phyloP scores from a whole-genome alignment of 2,797 vertebrate genomes.

The Xiphorhynchus erythropygius region DNA sequence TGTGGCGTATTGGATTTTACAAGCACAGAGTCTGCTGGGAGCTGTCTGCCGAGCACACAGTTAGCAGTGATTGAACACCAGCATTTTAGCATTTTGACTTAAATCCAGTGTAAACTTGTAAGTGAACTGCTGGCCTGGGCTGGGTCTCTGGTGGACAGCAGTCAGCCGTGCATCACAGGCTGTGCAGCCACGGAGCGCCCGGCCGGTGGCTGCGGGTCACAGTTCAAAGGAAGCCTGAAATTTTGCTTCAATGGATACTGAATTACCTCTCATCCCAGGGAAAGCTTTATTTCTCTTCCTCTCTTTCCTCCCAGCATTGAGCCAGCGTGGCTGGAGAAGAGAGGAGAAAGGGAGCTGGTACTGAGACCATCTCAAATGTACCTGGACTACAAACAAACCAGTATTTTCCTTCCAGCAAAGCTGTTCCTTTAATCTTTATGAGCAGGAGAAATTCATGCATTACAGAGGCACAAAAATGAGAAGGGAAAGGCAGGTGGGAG shows the following conservation, averaged over 20 bases:
- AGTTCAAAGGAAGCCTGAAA: constrained; percentile 58
- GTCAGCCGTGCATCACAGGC: constrained; percentile 38
- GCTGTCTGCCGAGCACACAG: constrained; percentile 45
- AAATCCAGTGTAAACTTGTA: constrained; percentile 60
- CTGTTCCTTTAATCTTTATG: constrained; percentile 46
- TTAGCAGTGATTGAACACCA: constrained; percentile 61
- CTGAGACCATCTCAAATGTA: background rate
- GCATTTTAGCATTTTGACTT: constrained; percentile 59
- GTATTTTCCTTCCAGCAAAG: constrained; percentile 50
- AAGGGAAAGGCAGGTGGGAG: constrained; percentile 14
- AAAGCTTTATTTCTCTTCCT: background rate
- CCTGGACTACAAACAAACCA: constrained; percentile 42
- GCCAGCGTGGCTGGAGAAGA: background rate
- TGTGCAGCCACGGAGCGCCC: background rate
- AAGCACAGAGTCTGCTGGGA: constrained; percentile 40
- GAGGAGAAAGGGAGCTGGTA: background rate
- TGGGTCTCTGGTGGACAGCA: constrained; percentile 45
- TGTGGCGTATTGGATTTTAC: constrained; percentile 50
- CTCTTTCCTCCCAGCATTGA: background rate
- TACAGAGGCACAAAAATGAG: constrained; percentile 50
- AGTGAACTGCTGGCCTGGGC: constrained; percentile 48
- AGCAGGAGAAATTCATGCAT: constrained; percentile 45
- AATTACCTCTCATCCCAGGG: constrained; percentile 23
- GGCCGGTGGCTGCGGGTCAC: background rate
- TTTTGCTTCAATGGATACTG: background rate